A percentile compares a stretch with the other conserved stretches of the same genome.
Evolutionary conservation across 2,888 invertebrate genomes (phyloP).

Genomic region (Phymatocera aterrima): DNA sequence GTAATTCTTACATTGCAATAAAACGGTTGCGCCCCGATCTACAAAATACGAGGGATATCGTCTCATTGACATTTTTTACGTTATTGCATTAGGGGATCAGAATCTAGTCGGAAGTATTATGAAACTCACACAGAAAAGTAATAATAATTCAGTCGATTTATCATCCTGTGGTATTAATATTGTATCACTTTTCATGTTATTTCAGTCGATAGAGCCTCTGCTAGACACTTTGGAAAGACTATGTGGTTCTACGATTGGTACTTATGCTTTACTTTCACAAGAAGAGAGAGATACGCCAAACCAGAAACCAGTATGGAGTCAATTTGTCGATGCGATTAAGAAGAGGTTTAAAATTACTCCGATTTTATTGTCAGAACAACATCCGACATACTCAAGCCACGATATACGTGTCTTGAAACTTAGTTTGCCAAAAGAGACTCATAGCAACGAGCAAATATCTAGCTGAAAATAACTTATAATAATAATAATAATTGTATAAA

Average conservation of each 20-base stretch:
- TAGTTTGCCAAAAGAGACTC: constrained; percentile 49
- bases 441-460: not conserved
- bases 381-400: constrained; percentile 79
- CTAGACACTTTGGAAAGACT: constrained; percentile 78
- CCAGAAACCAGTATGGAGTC: constrained; percentile 75
- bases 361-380: constrained; percentile 79
- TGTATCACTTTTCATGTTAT: constrained; percentile 52
- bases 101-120: too few species aligned
- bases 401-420: constrained; percentile 80
- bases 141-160: not conserved
- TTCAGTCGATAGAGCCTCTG: constrained; percentile 79
- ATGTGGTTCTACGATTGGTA: constrained; percentile 75
- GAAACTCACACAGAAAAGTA: not conserved
- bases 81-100: too few species aligned
- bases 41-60: too few species aligned
- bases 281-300: constrained; percentile 82
- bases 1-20: too few species aligned
- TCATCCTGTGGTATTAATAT: not conserved
- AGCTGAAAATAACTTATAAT: not conserved
- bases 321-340: constrained; percentile 72
- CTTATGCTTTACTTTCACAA: constrained; percentile 79
- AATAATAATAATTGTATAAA: too few species aligned
- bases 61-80: too few species aligned
- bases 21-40: too few species aligned
- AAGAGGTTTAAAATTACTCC: constrained; percentile 72